Percentiles rank a stretch among this genome's conserved stretches.
Conservation (phyloP, 2,797 vertebrate genomes). For the Glossophaga mutica region DNA sequence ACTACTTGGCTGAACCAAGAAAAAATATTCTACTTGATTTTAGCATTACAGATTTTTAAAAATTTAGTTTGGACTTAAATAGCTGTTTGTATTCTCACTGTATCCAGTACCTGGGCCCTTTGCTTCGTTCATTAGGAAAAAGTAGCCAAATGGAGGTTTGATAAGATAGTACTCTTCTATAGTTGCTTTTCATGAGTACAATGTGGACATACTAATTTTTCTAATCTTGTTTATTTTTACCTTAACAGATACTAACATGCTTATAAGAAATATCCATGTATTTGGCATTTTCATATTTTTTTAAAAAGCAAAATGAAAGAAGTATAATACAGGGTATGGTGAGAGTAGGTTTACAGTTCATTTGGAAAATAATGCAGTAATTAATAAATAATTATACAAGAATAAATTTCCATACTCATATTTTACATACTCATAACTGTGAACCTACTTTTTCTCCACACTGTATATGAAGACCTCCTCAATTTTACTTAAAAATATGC, state of each 20-base stretch:
- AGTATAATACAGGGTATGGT: not conserved
- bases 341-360: not conserved
- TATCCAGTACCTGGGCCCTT: not conserved
- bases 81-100: conserved; percentile 1
- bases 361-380: not conserved
- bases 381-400: not conserved
- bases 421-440: not conserved
- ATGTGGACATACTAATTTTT: not conserved
- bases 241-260: not conserved
- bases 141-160: not conserved
- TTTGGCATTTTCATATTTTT: conserved; percentile 22
- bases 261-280: conserved; percentile 4
- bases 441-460: not conserved
- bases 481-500: not conserved
- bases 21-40: not conserved
- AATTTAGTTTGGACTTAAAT: not conserved
- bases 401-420: not conserved
- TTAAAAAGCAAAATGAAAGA: not conserved
- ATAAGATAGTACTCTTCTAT: not conserved
- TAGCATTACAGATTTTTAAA: not conserved
- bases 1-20: not conserved
- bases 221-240: conserved; percentile 22
- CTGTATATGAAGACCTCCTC: not conserved
- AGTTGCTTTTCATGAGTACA: not conserved
- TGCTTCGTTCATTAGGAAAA: not conserved